These are phyloP conservation scores for Eleutherodactylus coqui DNA, from an alignment of 2,797 vertebrate genomes.

Conservation along the genomic window DNA sequence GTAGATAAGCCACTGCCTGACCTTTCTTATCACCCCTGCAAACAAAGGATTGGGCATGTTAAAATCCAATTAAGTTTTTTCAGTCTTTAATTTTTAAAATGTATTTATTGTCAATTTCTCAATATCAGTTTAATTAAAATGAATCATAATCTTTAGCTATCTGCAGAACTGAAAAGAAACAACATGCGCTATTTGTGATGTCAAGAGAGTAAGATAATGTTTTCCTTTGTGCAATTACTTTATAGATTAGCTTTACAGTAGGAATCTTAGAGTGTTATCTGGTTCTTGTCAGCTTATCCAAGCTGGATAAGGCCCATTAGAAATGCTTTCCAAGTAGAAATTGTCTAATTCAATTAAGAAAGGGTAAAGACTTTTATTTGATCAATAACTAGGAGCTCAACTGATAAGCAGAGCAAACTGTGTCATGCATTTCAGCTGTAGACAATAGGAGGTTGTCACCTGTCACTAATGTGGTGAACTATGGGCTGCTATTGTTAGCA, in stretches of 20 bases:
- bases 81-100: background rate
- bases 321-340: conserved; percentile 52
- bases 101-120: background rate
- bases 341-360: conserved; percentile 58
- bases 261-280: conserved; percentile 53
- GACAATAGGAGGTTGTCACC: conserved; percentile 26
- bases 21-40: too few relatives aligned
- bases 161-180: background rate
- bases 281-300: conserved; percentile 59
- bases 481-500: conserved; percentile 25
- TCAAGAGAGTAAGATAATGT: conserved; percentile 45
- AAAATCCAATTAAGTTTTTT: too few relatives aligned
- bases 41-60: too few relatives aligned
- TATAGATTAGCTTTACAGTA: conserved; percentile 58
- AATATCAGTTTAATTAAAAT: background rate
- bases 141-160: conserved; percentile 12
- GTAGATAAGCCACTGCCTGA: too few relatives aligned
- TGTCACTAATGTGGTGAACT: conserved; percentile 30
- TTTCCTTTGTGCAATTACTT: conserved; percentile 53
- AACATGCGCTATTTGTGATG: background rate
- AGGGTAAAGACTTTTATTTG: conserved; percentile 42
- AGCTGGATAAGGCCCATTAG: conserved; percentile 47
- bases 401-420: conserved; percentile 40
- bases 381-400: conserved; percentile 50
- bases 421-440: conserved; percentile 16